These are phyloP conservation scores for Nebria brevicollis DNA, from an alignment of 2,888 invertebrate species.

Conservation along the genomic window DNA sequence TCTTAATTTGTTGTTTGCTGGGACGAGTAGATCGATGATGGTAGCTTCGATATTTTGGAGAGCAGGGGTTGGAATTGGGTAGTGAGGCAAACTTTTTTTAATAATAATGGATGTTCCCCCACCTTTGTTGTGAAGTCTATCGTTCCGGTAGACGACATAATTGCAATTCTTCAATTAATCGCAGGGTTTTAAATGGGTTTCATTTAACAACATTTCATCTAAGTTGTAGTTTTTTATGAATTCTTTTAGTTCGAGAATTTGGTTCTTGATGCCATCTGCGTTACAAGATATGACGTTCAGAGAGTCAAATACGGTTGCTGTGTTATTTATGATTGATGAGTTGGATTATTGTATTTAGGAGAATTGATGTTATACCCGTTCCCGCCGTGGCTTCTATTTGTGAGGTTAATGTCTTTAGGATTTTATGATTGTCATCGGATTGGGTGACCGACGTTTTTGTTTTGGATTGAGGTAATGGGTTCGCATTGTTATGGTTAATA, in stretches of 20 bases:
- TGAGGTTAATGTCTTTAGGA: neutral
- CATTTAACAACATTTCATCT: constrained; percentile 6
- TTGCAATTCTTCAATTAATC: neutral
- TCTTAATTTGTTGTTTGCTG: neutral
- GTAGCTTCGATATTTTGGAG: constrained; percentile 29
- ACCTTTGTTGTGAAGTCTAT: constrained; percentile 34
- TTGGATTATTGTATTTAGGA: neutral
- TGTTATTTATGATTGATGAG: neutral
- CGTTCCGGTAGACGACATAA: constrained; percentile 30
- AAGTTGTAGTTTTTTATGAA: constrained; percentile 31
- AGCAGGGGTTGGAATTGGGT: neutral
- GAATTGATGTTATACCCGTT: neutral
- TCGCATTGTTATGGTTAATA: neutral
- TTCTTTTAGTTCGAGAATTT: constrained; percentile 25
- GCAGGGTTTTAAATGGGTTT: neutral
- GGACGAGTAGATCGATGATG: neutral
- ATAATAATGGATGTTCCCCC: constrained; percentile 47
- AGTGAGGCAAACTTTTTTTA: constrained; percentile 33
- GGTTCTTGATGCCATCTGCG: neutral
- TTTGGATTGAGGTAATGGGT: neutral
- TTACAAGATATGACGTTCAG: neutral
- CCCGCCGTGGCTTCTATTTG: neutral
- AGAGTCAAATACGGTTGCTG: neutral
- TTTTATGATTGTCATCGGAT: neutral
- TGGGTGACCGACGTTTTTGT: neutral